phyloP scores from a whole-genome alignment of 1,140 invertebrate species.

The Cardiocondyla obscurior region DNA sequence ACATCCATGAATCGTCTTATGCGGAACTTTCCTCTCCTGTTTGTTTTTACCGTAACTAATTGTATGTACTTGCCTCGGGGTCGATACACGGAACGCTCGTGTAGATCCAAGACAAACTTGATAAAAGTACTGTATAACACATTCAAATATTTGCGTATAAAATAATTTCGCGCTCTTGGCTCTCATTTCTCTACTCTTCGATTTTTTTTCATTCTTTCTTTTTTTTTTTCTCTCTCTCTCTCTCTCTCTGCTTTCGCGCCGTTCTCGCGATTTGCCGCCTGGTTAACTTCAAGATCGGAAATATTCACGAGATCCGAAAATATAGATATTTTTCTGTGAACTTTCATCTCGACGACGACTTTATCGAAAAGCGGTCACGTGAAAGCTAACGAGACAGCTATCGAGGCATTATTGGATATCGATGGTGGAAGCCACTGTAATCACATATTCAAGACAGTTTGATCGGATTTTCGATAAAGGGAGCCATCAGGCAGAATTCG shows the following conservation, averaged over 20 bases:
- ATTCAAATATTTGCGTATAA: neutral
- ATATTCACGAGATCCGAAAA: neutral
- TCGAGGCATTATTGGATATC: slow-evolving; percentile 42
- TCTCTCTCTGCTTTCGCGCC: neutral
- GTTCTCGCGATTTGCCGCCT: neutral
- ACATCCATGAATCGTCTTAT: neutral
- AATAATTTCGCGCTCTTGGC: neutral
- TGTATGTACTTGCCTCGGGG: neutral
- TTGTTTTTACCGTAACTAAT: slow-evolving; percentile 16
- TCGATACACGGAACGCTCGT: neutral
- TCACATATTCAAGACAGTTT: slow-evolving; percentile 47
- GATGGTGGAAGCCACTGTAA: slow-evolving; percentile 10
- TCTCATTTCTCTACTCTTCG: neutral
- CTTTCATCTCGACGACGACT: neutral
- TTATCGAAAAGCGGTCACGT: neutral
- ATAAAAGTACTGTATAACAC: neutral
- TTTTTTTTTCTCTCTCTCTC: neutral
- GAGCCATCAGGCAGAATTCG: neutral
- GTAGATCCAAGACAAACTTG: neutral
- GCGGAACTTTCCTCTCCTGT: slow-evolving; percentile 1
- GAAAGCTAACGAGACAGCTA: slow-evolving; percentile 36
- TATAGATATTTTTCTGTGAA: neutral
- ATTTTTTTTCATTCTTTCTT: too few species aligned
- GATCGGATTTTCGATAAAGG: slow-evolving; percentile 36
- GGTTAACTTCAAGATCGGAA: neutral